These are phyloP conservation scores for Ranitomeya imitator DNA, from an alignment of 2,113 vertebrate genomes.

Conservation along the genomic window DNA sequence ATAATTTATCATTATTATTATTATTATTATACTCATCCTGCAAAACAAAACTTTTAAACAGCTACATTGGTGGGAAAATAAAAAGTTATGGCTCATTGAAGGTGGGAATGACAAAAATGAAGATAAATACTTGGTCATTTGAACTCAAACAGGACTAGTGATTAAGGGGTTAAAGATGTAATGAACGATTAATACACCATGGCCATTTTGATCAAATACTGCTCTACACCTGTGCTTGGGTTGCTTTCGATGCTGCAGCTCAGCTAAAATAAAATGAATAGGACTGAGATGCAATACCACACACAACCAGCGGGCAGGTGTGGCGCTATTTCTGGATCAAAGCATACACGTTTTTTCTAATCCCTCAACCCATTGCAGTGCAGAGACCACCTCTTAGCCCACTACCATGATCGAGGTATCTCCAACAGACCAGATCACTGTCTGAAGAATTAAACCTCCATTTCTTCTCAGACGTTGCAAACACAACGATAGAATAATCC, in stretches of 20 bases:
- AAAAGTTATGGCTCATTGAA: too few species aligned
- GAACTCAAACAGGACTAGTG: too few species aligned
- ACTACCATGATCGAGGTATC: background rate
- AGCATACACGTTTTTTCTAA: background rate
- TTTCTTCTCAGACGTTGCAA: background rate
- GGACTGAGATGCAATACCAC: background rate
- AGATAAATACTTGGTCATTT: too few species aligned
- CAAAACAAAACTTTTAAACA: too few species aligned
- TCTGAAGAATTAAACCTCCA: background rate
- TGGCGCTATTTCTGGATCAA: background rate
- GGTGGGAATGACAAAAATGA: too few species aligned
- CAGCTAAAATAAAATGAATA: background rate
- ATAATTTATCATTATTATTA: too few species aligned
- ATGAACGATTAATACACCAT: too few species aligned
- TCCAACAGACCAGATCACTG: background rate
- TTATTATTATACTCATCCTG: too few species aligned
- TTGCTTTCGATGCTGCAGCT: background rate
- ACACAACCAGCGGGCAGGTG: background rate
- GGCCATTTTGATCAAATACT: too few species aligned
- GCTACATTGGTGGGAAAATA: too few species aligned
- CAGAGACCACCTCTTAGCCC: background rate
- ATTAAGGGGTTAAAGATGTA: too few species aligned
- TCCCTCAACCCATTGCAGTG: background rate
- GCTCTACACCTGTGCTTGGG: background rate
- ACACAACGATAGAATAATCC: slow-evolving; percentile 16